A percentile compares a stretch with the other conserved stretches of the same genome.
Evolutionary conservation across 2,888 invertebrate species (phyloP).

Genomic region (Stictocephala bisonia): DNA sequence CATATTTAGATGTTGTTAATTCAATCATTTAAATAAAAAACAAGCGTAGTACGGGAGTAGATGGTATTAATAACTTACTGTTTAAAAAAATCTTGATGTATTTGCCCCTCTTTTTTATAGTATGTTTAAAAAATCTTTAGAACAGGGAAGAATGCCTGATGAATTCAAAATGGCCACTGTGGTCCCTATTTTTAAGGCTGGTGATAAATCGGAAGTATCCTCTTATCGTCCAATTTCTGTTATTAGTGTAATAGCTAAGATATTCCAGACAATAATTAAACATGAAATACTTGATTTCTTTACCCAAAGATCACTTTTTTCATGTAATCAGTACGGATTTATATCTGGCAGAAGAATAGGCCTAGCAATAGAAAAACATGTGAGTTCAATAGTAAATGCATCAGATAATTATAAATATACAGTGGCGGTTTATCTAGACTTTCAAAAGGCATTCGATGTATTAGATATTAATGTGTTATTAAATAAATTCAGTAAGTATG

Average conservation of each 20-base stretch:
- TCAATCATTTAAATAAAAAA: not conserved
- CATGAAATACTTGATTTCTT: not conserved
- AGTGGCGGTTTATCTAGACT: not conserved
- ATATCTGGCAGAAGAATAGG: not conserved
- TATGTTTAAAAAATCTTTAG: not conserved
- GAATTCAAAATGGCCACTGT: not conserved
- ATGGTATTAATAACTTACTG: not conserved
- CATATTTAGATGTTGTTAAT: too few relatives aligned
- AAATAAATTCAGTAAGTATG: not conserved
- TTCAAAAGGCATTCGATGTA: constrained; percentile 5
- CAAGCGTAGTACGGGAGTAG: not conserved
- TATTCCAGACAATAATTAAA: not conserved
- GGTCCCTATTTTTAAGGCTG: not conserved
- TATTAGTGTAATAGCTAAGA: not conserved
- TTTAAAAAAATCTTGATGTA: not conserved
- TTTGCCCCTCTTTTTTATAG: not conserved
- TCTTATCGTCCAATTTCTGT: not conserved
- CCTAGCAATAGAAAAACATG: not conserved
- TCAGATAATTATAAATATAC: not conserved
- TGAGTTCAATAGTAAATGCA: not conserved
- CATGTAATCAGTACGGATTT: not conserved
- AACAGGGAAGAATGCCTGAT: not conserved
- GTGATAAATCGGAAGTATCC: not conserved
- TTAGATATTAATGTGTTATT: not conserved
- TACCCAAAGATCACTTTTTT: not conserved